Evolutionary conservation across 2,113 vertebrate species (phyloP), one percentile per base, ranked within the genome.

Genomic region (Okapia johnstoni): DNA sequence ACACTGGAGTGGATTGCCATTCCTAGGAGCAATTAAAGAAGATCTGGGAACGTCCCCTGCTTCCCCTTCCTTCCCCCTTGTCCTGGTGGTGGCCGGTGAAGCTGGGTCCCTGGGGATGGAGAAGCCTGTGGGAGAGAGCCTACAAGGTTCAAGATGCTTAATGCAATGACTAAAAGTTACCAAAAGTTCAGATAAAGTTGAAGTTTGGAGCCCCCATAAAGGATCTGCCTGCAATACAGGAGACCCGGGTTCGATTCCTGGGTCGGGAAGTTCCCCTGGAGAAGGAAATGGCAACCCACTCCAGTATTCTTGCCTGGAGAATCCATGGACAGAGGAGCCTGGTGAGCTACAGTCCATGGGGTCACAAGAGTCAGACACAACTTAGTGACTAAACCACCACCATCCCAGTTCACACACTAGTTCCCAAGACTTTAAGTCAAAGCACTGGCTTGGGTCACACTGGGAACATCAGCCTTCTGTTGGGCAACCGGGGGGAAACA

Each of bases 51-150:
- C 52, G n/a, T 58, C 92, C 76, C 60, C 16, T n/a, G 30, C 26
- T 89, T 84, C 77, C 11, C 19, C 50, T 2, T 7, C 30, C 50
- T 46, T 52, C 77, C 96, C 93, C 76, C 76, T 97, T 79, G 85
- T 85, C 85, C 52, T 77, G 80, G 95, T 85, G 90, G 95, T 91
- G 36, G 94, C 77, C 85, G 85, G 95, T 97, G 57, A 93, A 94
- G 77, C 30, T 19, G 13, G 25, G 23, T 80, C 28, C 30, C 30
- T 15, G 8, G 28, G 57, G 15, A 60, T 5, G 11, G 57, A 7
- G 57, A 66, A 10, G 4, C 12, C 30, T 19, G 28, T 79, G 16
- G 52, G 9, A 66, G 17, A 55, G 36, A 11, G 25, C 40, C 86
- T 52, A 26, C 15, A 26, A n/a, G 54, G 1, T 43, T 48, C 36